Conservation (phyloP, 1,140 invertebrate species). For the Drosophila bipectinata region DNA sequence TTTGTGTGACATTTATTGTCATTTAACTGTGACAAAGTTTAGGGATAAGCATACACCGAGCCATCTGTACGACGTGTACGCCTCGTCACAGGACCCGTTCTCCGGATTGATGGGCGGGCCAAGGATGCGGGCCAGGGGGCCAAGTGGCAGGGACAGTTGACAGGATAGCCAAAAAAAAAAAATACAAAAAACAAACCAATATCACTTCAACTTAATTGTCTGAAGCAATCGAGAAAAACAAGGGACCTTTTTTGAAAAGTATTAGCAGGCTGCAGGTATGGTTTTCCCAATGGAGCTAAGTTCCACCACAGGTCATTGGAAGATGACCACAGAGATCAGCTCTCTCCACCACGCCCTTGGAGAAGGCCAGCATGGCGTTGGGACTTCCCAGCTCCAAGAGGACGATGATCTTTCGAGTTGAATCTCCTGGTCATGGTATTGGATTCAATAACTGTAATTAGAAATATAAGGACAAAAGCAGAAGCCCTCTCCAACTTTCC, state of each 20-base stretch:
- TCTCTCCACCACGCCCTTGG: not conserved
- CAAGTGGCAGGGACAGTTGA: not conserved
- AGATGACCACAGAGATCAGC: not conserved
- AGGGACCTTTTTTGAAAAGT: too few species aligned
- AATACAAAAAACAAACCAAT: not conserved
- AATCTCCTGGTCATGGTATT: not conserved
- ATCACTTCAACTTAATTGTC: not conserved
- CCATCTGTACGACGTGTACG: constrained; percentile 20
- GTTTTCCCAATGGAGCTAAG: too few species aligned
- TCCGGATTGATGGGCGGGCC: not conserved
- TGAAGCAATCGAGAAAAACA: not conserved
- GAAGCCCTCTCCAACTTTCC: too few species aligned
- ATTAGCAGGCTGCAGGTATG: too few species aligned
- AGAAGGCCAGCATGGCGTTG: not conserved
- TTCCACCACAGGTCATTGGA: not conserved
- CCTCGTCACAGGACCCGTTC: constrained; percentile 9
- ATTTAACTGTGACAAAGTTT: constrained; percentile 82
- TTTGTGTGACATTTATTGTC: constrained; percentile 82
- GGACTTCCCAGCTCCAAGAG: not conserved
- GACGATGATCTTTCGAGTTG: not conserved
- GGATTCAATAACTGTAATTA: not conserved
- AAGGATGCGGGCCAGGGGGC: not conserved
- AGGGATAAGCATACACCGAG: constrained; percentile 66
- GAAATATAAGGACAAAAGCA: not conserved
- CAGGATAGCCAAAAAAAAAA: not conserved